These are phyloP conservation scores for Synodontis membranacea DNA, from an alignment of 2,113 vertebrate genomes.

Conservation along the genomic window DNA sequence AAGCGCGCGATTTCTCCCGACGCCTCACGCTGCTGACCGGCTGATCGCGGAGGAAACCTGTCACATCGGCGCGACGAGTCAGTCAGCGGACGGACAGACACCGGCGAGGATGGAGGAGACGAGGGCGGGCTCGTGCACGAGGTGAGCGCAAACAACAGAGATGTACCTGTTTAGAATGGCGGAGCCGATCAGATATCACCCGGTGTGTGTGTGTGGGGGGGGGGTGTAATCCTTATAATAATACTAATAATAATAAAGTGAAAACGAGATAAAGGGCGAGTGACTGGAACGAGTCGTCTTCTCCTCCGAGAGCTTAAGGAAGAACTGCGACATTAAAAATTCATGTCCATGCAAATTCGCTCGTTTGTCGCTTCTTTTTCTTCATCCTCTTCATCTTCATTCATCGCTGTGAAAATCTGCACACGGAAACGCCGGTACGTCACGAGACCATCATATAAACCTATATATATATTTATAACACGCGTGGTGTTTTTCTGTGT, in stretches of 20 bases:
- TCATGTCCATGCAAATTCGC: constrained; percentile 64
- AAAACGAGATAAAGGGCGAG: background rate
- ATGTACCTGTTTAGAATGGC: constrained; percentile 40
- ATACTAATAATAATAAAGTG: background rate
- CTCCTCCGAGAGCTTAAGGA: constrained; percentile 13
- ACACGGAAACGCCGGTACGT: constrained; percentile 7
- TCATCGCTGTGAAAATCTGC: constrained; percentile 34
- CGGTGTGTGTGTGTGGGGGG: no score
- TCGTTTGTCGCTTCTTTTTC: constrained; percentile 11
- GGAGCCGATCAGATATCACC: background rate
- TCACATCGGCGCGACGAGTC: constrained; percentile 35
- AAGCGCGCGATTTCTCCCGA: constrained; percentile 14
- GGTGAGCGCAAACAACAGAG: constrained; percentile 39
- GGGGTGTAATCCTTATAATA: no score
- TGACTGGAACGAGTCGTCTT: background rate
- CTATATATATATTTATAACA: constrained; percentile 46
- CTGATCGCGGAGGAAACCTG: constrained; percentile 13
- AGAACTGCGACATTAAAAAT: constrained; percentile 66
- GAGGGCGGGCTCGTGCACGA: constrained; percentile 43
- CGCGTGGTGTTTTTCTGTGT: constrained; percentile 40
- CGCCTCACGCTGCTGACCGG: constrained; percentile 7
- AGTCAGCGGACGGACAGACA: constrained; percentile 36
- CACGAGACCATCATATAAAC: background rate
- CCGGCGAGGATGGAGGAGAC: constrained; percentile 25
- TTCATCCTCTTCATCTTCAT: background rate